Conservation (phyloP, 2,888 invertebrate genomes). For the Heteromyza rotundicornis region DNA sequence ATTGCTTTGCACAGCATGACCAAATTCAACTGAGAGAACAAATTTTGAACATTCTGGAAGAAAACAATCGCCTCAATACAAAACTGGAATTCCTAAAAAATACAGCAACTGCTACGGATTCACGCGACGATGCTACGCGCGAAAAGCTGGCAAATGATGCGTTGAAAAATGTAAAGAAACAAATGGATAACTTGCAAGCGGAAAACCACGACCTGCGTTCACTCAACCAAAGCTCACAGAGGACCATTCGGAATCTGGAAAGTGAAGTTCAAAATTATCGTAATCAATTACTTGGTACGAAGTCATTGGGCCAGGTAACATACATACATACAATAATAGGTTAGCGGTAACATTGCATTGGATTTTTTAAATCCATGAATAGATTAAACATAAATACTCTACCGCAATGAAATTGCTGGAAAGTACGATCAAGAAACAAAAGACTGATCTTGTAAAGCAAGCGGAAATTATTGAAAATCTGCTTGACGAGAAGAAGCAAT, state of each 20-base stretch:
- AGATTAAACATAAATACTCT: conserved; percentile 64
- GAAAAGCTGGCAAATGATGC: conserved; percentile 50
- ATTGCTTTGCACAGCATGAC: conserved; percentile 53
- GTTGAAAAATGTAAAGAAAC: conserved; percentile 56
- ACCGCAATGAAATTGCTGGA: conserved; percentile 67
- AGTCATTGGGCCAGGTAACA: conserved; percentile 39
- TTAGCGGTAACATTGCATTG: neutral
- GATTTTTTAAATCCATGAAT: neutral
- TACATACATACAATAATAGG: neutral
- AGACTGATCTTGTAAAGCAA: conserved; percentile 40
- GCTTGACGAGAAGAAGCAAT: conserved; percentile 37
- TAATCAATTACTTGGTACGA: conserved; percentile 39
- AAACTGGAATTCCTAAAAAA: conserved; percentile 42
- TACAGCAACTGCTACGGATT: conserved; percentile 25
- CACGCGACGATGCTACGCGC: conserved; percentile 39
- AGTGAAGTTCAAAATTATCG: conserved; percentile 69
- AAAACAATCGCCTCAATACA: conserved; percentile 53
- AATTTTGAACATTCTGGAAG: conserved; percentile 53
- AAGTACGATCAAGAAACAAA: conserved; percentile 57
- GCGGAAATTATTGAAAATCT: conserved; percentile 37
- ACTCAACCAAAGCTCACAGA: conserved; percentile 72
- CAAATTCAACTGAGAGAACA: conserved; percentile 50
- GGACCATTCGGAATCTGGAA: conserved; percentile 72
- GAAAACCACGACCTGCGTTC: conserved; percentile 72
- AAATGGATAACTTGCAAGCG: conserved; percentile 56